Base-by-base conservation (phyloP, 2,888 invertebrate species). In the Drosophila engyochracea region DNA sequence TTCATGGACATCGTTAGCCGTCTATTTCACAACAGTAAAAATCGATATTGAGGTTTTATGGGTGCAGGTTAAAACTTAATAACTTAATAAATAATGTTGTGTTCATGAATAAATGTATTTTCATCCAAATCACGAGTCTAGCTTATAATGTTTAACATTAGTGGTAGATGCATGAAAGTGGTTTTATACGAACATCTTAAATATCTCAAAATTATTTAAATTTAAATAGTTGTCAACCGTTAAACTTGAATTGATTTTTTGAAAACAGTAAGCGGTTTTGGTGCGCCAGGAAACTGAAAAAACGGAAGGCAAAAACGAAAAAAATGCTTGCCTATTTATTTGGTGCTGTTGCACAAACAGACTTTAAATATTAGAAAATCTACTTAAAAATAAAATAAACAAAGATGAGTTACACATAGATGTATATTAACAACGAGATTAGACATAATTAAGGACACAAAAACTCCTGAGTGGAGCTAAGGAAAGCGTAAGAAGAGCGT, bases 1-100 rank as follows among this genome's bases (percentile, higher is more conserved):
- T 91, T 89, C 90, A 91, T 74, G 91, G 85, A 73, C 81, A 82
- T 39, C 22, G 63, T 68, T 67, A 70, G 68, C 62, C 60, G 54
- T 72, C 30, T 6, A 58, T 81, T 78, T 67, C 61, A 77, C 73
- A 81, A 91, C 63, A 51, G 44, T 59, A 39, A 82, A 90, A 86
- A 86, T 86, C 86, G 69, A 86, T 86, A 63, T 62, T 67, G 53
- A 76, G 89, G 78, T 70, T 69, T 82, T 76, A 25, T 41, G 28
- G 14, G 30, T 22, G 9, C 9, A 44, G 28, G 65, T 51, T 77
- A 74, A 58, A 37, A 57, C 62, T 57, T 58, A 74, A 68, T 54
- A 52, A 54, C 37, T 12, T 33, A 1, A 14, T 35, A 47, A 49
- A 35, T 35, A 62, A 65, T 47, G 22, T 10, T 31, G 16, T 35